A percentile compares a stretch with the other conserved stretches of the same genome.
Evolutionary conservation across 1,140 invertebrate species (phyloP).

Genomic region (Batillaria attramentaria): DNA sequence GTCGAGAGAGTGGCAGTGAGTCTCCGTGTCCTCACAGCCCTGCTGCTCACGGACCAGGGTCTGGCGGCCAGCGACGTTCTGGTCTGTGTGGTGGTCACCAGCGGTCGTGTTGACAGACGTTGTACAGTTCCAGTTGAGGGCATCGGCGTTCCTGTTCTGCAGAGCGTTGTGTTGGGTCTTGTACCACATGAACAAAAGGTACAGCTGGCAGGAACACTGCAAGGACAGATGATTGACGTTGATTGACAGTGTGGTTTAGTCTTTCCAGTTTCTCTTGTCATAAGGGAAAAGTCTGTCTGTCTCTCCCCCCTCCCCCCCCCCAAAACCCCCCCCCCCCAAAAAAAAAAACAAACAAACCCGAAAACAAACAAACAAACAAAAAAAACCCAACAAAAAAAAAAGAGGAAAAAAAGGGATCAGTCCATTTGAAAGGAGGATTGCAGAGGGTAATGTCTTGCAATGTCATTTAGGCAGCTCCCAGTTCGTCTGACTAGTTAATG

Average conservation of each 20-base stretch:
- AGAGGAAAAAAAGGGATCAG: too few relatives aligned
- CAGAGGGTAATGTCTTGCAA: too few relatives aligned
- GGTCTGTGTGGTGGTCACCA: neutral
- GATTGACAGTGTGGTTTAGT: neutral
- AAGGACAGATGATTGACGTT: neutral
- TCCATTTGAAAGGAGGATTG: too few relatives aligned
- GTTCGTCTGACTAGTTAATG: too few relatives aligned
- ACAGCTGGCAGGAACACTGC: slow-evolving; percentile 40
- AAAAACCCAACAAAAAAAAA: neutral
- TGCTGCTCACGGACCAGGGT: neutral
- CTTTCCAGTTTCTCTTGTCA: neutral
- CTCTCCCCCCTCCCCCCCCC: neutral
- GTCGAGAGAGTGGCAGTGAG: slow-evolving; percentile 15
- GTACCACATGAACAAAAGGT: slow-evolving; percentile 30
- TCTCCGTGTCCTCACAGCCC: neutral
- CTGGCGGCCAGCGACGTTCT: neutral
- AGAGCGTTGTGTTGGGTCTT: slow-evolving; percentile 1
- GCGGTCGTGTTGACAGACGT: neutral
- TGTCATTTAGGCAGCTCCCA: too few relatives aligned
- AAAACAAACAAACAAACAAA: neutral
- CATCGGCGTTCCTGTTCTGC: neutral
- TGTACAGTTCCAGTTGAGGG: slow-evolving; percentile 3
- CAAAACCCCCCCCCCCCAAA: neutral
- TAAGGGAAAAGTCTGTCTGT: neutral
- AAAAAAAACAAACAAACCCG: neutral